Conservation (phyloP, 2,888 invertebrate species). For the Marasmarcha lunaedactyla region DNA sequence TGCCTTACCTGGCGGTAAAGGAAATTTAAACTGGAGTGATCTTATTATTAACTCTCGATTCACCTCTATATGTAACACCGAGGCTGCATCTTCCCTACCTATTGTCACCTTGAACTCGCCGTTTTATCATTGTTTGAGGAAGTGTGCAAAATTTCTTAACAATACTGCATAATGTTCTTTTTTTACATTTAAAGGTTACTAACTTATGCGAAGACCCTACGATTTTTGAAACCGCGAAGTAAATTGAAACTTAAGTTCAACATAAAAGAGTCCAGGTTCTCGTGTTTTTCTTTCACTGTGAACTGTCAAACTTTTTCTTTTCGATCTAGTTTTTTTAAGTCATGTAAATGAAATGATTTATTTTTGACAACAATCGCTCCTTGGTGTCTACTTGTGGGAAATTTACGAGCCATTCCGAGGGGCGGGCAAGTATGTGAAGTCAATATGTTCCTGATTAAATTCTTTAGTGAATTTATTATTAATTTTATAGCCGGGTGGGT, state of each 20-base stretch:
- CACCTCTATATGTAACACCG: conserved; percentile 43
- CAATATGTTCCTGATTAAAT: conserved; percentile 29
- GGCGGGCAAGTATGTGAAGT: conserved; percentile 30
- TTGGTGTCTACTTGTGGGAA: conserved; percentile 49
- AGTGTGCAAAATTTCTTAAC: conserved; percentile 41
- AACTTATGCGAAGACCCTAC: conserved; percentile 8
- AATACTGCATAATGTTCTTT: conserved; percentile 23
- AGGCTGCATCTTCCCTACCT: conserved; percentile 22
- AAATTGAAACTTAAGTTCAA: conserved; percentile 3
- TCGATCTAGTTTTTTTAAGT: conserved; percentile 46
- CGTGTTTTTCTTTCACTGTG: too few relatives aligned
- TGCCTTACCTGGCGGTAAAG: not conserved
- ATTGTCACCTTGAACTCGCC: conserved; percentile 28
- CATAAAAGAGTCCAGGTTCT: conserved; percentile 2
- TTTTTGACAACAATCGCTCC: conserved; percentile 56
- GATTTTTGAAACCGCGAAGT: conserved; percentile 14
- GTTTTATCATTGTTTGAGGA: conserved; percentile 40
- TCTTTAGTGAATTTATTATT: conserved; percentile 21
- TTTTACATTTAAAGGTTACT: conserved; percentile 21
- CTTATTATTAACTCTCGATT: conserved; percentile 45
- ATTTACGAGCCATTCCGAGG: conserved; percentile 54
- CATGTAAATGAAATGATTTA: conserved; percentile 56
- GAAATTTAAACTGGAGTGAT: conserved; percentile 36
- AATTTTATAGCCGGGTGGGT: conserved; percentile 22
- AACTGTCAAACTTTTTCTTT: conserved; percentile 14